Evolutionary conservation across 2,113 vertebrate species (phyloP).

Genomic region (Amphilophus citrinellus): DNA sequence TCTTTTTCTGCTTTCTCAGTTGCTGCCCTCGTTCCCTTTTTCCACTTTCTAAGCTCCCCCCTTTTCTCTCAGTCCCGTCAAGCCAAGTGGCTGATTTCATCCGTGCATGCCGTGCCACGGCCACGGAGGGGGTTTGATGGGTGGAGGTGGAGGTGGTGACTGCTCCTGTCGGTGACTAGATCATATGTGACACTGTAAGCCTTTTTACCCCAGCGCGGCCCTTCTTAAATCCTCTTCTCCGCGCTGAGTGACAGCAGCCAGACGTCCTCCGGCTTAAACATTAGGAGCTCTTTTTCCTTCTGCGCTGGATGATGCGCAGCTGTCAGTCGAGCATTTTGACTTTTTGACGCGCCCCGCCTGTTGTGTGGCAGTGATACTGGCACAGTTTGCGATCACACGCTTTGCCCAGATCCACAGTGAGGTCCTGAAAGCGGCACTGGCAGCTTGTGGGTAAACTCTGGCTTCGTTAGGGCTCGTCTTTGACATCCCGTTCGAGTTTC

Average conservation of each 20-base stretch:
- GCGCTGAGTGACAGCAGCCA: constrained; percentile 68
- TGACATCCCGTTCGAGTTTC: constrained; percentile 36
- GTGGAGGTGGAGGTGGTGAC: constrained; percentile 75
- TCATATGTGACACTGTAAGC: constrained; percentile 77
- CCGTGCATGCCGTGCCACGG: constrained; percentile 18
- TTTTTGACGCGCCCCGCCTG: constrained; percentile 8
- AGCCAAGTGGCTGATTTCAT: constrained; percentile 59
- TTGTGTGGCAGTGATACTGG: neutral
- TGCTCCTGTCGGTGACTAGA: constrained; percentile 77
- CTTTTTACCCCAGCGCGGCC: constrained; percentile 60
- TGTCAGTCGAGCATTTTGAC: constrained; percentile 19
- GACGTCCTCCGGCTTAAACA: constrained; percentile 41
- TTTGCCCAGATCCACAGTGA: neutral
- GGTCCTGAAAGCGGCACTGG: constrained; percentile 29
- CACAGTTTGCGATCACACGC: neutral
- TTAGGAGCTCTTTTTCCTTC: constrained; percentile 1
- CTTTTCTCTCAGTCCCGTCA: neutral
- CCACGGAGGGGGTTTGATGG: constrained; percentile 4
- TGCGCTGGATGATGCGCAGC: constrained; percentile 19
- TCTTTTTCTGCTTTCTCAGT: constrained; percentile 58
- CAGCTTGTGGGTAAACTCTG: constrained; percentile 45
- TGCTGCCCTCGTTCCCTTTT: constrained; percentile 46
- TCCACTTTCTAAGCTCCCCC: constrained; percentile 17
- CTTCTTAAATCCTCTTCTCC: constrained; percentile 67
- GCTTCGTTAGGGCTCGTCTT: constrained; percentile 17